phyloP scores from a whole-genome alignment of 2,113 vertebrate species.

The Hystrix brachyura region DNA sequence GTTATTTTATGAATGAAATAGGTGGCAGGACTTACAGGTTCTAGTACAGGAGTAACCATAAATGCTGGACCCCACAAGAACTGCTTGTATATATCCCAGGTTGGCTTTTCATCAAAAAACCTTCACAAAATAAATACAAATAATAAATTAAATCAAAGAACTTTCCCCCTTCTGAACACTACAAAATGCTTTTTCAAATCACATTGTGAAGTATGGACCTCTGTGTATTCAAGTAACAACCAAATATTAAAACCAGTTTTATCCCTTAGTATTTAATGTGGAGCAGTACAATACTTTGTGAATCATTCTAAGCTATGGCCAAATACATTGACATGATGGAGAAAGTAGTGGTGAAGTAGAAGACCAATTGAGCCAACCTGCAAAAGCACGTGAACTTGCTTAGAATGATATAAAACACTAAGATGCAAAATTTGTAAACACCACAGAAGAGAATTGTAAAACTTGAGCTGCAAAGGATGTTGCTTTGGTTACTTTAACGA shows the following conservation, averaged over 20 bases:
- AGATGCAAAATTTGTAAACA: background rate
- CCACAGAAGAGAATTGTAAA: background rate
- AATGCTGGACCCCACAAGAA: constrained; percentile 94
- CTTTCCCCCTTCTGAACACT: background rate
- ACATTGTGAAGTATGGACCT: background rate
- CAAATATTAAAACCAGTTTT: background rate
- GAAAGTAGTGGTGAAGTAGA: background rate
- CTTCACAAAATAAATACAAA: constrained; percentile 81
- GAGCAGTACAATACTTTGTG: background rate
- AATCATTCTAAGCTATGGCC: background rate
- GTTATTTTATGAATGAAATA: constrained; percentile 8
- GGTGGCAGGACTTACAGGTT: constrained; percentile 82
- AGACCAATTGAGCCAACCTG: background rate
- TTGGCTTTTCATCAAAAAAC: constrained; percentile 90
- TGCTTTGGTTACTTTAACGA: background rate
- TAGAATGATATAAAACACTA: background rate
- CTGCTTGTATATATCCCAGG: constrained; percentile 92
- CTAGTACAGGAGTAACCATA: constrained; percentile 91
- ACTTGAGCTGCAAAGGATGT: background rate
- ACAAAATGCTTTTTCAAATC: background rate
- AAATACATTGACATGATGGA: background rate
- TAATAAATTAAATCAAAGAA: background rate
- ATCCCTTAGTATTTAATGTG: background rate
- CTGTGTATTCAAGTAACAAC: background rate
- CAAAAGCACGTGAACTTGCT: background rate